Conservation (phyloP, 1,140 invertebrate species). For the Achatina immaculata region DNA sequence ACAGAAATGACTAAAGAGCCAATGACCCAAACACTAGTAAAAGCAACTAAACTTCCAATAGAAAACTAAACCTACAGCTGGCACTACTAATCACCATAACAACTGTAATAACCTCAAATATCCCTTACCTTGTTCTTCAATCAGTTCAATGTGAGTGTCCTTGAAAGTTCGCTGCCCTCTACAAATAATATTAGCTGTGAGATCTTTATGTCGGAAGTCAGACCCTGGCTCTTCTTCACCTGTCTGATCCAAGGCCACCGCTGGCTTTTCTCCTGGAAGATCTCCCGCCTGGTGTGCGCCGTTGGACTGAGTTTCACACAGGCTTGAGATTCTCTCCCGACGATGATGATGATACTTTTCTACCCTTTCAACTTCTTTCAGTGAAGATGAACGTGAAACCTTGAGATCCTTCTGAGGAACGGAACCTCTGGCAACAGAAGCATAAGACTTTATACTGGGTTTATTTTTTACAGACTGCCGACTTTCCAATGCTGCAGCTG, state of each 20-base stretch:
- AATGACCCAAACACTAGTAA: no score
- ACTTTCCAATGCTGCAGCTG: background rate
- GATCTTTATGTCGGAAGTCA: background rate
- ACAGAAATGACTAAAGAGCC: no score
- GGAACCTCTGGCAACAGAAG: conserved; percentile 17
- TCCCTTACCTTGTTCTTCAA: background rate
- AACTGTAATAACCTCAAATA: no score
- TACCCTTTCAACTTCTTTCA: background rate
- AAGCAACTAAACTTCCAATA: no score
- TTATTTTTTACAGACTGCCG: background rate
- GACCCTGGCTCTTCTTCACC: background rate
- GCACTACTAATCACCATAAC: no score
- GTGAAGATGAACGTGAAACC: background rate
- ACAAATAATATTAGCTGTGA: background rate
- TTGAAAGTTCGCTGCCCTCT: conserved; percentile 12
- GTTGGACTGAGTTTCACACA: background rate
- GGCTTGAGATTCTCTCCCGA: background rate
- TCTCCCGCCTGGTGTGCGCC: background rate
- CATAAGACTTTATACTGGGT: conserved; percentile 13
- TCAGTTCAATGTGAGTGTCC: conserved; percentile 26
- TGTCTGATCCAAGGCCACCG: background rate
- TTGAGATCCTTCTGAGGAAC: background rate
- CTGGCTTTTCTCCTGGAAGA: background rate
- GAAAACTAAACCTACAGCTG: no score
- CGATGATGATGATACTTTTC: background rate